Evolutionary conservation across 2,888 invertebrate species (phyloP).

Genomic region (Xanthorhoe spadicearia): DNA sequence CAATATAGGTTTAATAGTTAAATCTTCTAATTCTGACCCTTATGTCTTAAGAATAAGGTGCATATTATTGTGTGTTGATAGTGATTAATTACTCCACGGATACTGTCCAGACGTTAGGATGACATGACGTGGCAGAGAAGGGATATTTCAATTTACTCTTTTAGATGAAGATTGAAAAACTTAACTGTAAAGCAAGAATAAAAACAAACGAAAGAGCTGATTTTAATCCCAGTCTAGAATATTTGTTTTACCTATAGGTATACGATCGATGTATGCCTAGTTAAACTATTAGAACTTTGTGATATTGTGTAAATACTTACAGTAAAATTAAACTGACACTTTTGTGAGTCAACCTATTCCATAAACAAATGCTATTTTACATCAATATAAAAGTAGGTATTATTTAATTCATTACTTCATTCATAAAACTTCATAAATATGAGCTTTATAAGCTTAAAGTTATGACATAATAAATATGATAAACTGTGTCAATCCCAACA

Average conservation of each 20-base stretch:
- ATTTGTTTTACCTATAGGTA: too few species aligned
- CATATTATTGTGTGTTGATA: slow-evolving; percentile 42
- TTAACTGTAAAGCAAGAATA: neutral
- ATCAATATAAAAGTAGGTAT: too few species aligned
- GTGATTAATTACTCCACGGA: slow-evolving; percentile 66
- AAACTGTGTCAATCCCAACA: slow-evolving; percentile 17
- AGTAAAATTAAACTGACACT: too few species aligned
- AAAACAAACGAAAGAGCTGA: too few species aligned
- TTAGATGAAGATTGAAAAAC: slow-evolving; percentile 1
- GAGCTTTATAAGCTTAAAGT: neutral
- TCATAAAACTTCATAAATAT: too few species aligned
- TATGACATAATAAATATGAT: slow-evolving; percentile 3
- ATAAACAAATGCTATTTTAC: too few species aligned
- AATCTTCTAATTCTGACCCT: slow-evolving; percentile 29
- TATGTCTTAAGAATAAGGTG: slow-evolving; percentile 44
- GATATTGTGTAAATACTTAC: too few species aligned
- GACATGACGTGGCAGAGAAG: slow-evolving; percentile 67
- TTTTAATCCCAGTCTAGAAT: too few species aligned
- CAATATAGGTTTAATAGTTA: slow-evolving; percentile 35
- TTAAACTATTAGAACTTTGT: too few species aligned
- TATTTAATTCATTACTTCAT: too few species aligned
- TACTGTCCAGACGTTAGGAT: slow-evolving; percentile 68
- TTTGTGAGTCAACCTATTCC: too few species aligned
- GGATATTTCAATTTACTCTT: slow-evolving; percentile 18
- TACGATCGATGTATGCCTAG: too few species aligned